Base-by-base conservation (phyloP, 1,140 invertebrate genomes). In the Zaprionus davidi region DNA sequence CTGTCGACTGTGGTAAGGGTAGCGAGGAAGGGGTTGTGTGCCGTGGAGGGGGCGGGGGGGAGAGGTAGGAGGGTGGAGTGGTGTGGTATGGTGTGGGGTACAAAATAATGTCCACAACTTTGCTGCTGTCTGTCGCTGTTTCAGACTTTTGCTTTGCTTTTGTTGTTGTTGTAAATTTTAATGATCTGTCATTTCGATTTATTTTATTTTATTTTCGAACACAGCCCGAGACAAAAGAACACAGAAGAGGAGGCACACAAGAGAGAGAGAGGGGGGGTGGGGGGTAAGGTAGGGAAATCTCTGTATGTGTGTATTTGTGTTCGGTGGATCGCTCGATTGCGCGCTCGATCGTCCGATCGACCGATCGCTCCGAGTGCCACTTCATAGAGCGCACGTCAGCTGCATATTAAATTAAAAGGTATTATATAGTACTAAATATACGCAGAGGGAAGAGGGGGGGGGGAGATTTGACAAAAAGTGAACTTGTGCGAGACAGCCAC, bases 131-230 rank as follows among this genome's bases (percentile, higher is more conserved):
- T 72, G 71, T 60, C 22, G 12, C 36, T 26, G 20, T 41, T 5
- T 44, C 36, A 31, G 28, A 31, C 28, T 31, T 41, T 22, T 78
- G 60, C 44, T 78, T 59, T 59, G 68, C 26, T 51, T 46, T 22
- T 60, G 24, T 70, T 34, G 84, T 88, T 87, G 81, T 84, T 88
- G 85, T 88, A 88, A 90, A 88, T 90, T 91, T 91, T 91, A 91
- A 91, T 86, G 90, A 91, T 91, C 90, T 91, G 90, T 91, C 90
- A 91, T 91, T 91, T 91, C 90, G 90, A 91, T 91, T 91, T 91
- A 91, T 91, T 91, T 91, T 91, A 91, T 91, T 91, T 87, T 88
- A 88, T 90, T 88, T 90, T 88, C 85, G 78, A 88, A 82, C 56
- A 72, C 28, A 67, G 67, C 59, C 49, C 78, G 68, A 79, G 70